Evolutionary conservation across 2,888 invertebrate species (phyloP).

Genomic region (Beris morrisii): DNA sequence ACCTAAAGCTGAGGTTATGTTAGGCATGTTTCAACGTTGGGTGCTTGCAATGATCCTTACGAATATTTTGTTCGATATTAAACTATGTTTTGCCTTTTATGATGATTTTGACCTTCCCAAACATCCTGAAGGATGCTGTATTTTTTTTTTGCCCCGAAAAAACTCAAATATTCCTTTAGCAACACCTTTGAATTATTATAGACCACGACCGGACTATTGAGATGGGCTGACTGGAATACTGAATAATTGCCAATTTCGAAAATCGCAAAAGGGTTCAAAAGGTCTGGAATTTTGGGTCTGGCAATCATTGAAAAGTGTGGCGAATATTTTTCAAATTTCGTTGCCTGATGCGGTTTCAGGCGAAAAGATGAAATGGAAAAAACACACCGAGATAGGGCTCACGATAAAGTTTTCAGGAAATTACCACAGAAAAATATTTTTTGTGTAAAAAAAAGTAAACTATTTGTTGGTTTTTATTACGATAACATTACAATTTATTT

Average conservation of each 20-base stretch:
- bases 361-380: no score
- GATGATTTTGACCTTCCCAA: slow-evolving; percentile 5
- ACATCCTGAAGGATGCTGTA: background rate
- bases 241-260: background rate
- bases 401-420: no score
- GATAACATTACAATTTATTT: no score
- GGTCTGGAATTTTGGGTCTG: background rate
- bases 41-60: background rate
- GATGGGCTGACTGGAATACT: slow-evolving; percentile 6
- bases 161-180: slow-evolving; percentile 15
- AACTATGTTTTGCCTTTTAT: background rate
- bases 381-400: no score
- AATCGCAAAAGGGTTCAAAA: slow-evolving; percentile 2
- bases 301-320: slow-evolving; percentile 1
- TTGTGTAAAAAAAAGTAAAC: no score
- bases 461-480: no score
- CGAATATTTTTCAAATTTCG: no score
- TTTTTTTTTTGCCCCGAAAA: background rate
- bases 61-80: background rate
- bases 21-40: background rate
- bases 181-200: slow-evolving; percentile 5
- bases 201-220: background rate
- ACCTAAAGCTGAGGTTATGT: background rate
- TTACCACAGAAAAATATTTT: no score
- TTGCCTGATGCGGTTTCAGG: no score